Percentiles rank a stretch among this genome's conserved stretches.
Conservation (phyloP, 2,888 invertebrate species). For the Ectemnius continuus region DNA sequence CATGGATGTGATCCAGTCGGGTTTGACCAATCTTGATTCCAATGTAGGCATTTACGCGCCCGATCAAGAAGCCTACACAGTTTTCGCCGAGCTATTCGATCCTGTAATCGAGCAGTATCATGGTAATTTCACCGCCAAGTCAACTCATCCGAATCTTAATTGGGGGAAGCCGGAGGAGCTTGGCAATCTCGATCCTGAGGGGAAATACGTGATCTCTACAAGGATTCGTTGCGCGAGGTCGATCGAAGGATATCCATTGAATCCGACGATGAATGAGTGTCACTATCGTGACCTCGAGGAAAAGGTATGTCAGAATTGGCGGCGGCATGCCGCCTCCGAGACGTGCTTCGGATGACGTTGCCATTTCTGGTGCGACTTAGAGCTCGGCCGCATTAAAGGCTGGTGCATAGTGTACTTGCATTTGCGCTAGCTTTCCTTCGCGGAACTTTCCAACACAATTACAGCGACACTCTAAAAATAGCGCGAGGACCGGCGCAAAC, state of each 20-base stretch:
- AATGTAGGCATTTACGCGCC: slow-evolving; percentile 84
- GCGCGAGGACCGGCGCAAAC: neutral
- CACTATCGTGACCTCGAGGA: slow-evolving; percentile 83
- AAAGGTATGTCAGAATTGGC: slow-evolving; percentile 72
- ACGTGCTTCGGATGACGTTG: neutral
- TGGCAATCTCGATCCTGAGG: slow-evolving; percentile 82
- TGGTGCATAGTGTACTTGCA: neutral
- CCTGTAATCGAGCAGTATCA: slow-evolving; percentile 86
- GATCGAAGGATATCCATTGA: slow-evolving; percentile 82
- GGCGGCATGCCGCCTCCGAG: neutral
- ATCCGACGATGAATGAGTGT: slow-evolving; percentile 83
- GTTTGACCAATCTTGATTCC: slow-evolving; percentile 84
- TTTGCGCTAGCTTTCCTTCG: too few species aligned
- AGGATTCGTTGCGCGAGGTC: slow-evolving; percentile 84
- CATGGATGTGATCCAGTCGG: slow-evolving; percentile 83
- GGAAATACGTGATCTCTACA: slow-evolving; percentile 83
- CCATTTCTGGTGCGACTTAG: neutral
- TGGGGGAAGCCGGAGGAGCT: slow-evolving; percentile 81
- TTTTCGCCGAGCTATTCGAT: slow-evolving; percentile 84
- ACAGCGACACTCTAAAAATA: neutral
- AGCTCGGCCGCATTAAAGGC: neutral
- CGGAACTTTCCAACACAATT: neutral
- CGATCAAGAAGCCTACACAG: slow-evolving; percentile 84
- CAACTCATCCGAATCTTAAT: slow-evolving; percentile 82
- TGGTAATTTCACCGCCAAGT: slow-evolving; percentile 80